Evolutionary conservation across 1,140 invertebrate species (phyloP), one percentile per base, ranked within the genome.

Genomic region (Rhagoletis pomonella): DNA sequence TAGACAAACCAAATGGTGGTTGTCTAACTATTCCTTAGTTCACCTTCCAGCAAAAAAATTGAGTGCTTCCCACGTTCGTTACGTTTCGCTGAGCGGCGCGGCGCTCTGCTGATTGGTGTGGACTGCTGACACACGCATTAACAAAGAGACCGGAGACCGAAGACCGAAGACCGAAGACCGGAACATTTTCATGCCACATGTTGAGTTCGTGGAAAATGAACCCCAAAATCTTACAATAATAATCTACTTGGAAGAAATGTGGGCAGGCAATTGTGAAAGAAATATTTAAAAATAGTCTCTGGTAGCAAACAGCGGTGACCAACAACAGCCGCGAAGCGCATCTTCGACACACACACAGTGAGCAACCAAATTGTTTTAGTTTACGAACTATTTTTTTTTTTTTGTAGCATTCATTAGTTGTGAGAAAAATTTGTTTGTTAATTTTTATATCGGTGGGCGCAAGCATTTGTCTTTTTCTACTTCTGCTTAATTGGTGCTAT

Each of bases 21-120:
- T 58, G 73, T 81, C 73, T 55, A 29, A 29, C 29, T 29, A 14
- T 81, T 47, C 73, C 73, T 81, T 29, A 55, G 47, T 29, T 81
- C 73, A 81, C 73, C 73, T 81, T 55, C n/a, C 47, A 55, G 14
- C 73, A 55, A 55, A 47, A 47, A 44, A 81, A 19, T 81, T 50
- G n/a, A n/a, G 59, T 86, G 60, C 90, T 91, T 91, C 90, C 90
- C 90, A 91, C 90, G 90, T 90, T 87, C 88, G 90, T 91, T 90
- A 91, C 90, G 89, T 90, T 90, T 90, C 89, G 89, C 89, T 90
- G 89, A 88, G 89, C 89, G 65, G 85, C 17, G 69, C 19, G 10
- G 69, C 29, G 29, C 29, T 4, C 47, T 73, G 29, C 29, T 29
- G 29, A n/a, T n/a, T 81, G 73, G 29, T 29, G 47, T 19, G 73